Base-by-base conservation (phyloP, 2,797 vertebrate species). In the Xenopus petersii region DNA sequence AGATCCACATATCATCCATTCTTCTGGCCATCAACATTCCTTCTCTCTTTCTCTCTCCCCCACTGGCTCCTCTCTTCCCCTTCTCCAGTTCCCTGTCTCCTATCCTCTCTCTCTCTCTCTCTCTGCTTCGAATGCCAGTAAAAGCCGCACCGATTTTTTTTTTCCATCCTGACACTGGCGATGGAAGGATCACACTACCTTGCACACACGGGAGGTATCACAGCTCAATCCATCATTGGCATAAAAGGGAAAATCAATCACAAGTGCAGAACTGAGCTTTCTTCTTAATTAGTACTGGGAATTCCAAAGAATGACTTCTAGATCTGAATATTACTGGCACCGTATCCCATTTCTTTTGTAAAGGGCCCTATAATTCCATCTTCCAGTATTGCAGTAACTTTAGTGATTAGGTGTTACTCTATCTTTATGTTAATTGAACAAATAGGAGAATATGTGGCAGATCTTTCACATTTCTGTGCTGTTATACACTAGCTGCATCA, bases 221-320 rank as follows among this genome's bases (percentile, higher is more conserved):
- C 21, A 33, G 26, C 33, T 33, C 60, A 63, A 63, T 63, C 60
- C 60, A 63, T 63, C 60, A 63, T 9, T 33, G 30, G 15, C 12
- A 63, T 63, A 33, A 63, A 42, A 63, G 60, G 26, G 26, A 36
- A 63, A 63, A 63, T 63, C 60, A 63, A 63, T 63, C 12, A 15
- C 5, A 36, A 26, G 15, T 36, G 60, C 26, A 63, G 60, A 63
- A 36, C 8, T 36, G 26, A 15, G 30, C 60, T 63, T 36, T 63
- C 60, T 63, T 2, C 30, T 13, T 63, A 63, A 63, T 63, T 63
- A 63, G 60, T 36, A 36, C 26, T 33, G 60, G 60, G 26, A 36
- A 36, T 63, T 63, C 26, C 60, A 16, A 15, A 16, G 60, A 63
- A 15, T 60, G 12, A 42, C 36, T 42, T 10, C 58, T 24, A 60